Conservation (phyloP, 2,888 invertebrate genomes). For the Psococerastis gibbosa region DNA sequence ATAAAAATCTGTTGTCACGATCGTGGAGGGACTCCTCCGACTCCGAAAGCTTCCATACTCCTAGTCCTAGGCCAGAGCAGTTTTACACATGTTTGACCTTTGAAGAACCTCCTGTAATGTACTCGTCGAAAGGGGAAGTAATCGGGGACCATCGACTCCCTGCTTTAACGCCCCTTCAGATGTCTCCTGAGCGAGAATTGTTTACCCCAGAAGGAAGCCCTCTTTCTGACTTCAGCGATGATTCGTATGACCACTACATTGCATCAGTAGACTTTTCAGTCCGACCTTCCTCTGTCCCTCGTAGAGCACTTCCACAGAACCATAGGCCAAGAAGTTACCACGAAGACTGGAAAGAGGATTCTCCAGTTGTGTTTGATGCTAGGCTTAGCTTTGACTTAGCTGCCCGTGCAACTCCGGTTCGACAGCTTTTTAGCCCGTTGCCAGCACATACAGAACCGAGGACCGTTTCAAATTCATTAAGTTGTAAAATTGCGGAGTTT, state of each 20-base stretch:
- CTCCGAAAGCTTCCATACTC: not conserved
- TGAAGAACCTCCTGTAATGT: not conserved
- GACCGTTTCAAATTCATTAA: slow-evolving; percentile 57
- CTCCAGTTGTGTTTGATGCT: slow-evolving; percentile 64
- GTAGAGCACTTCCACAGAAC: slow-evolving; percentile 22
- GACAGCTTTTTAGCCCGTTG: slow-evolving; percentile 45
- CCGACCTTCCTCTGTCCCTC: slow-evolving; percentile 27
- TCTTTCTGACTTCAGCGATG: slow-evolving; percentile 6
- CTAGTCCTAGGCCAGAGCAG: not conserved
- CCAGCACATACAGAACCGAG: slow-evolving; percentile 59
- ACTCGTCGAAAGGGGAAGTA: not conserved
- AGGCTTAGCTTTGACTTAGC: slow-evolving; percentile 63
- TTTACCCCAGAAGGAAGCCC: slow-evolving; percentile 5
- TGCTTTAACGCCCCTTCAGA: not conserved
- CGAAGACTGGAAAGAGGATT: slow-evolving; percentile 47
- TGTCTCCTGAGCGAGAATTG: not conserved
- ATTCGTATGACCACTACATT: slow-evolving; percentile 24
- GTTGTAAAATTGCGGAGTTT: slow-evolving; percentile 59
- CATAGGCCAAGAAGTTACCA: slow-evolving; percentile 20
- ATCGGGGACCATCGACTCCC: not conserved
- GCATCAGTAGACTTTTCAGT: slow-evolving; percentile 30
- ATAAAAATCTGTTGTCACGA: too few relatives aligned
- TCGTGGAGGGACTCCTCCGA: not conserved
- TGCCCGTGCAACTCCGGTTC: slow-evolving; percentile 25
- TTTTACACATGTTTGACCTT: not conserved